These are phyloP conservation scores for Eupeodes corollae DNA, from an alignment of 1,140 invertebrate genomes.

Conservation along the genomic window DNA sequence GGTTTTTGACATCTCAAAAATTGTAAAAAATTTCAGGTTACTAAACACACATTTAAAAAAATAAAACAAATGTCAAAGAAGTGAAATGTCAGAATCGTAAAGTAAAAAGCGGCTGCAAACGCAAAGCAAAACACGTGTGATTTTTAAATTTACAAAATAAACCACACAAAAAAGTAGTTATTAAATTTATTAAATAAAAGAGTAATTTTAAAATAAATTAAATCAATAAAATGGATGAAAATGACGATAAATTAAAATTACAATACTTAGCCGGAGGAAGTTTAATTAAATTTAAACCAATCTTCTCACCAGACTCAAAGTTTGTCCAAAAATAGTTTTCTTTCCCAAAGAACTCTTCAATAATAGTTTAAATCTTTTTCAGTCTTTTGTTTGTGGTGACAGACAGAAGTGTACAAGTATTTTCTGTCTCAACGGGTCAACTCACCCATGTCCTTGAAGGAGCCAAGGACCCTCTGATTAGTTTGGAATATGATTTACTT, in stretches of 20 bases:
- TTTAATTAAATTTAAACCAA: slow-evolving; percentile 46
- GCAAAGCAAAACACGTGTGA: too few relatives aligned
- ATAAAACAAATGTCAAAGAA: too few relatives aligned
- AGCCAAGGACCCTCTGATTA: slow-evolving; percentile 38
- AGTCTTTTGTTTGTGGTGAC: slow-evolving; percentile 47
- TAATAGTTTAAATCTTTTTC: slow-evolving; percentile 9
- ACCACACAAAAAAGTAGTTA: too few relatives aligned
- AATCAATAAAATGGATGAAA: slow-evolving; percentile 16
- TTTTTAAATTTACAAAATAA: too few relatives aligned
- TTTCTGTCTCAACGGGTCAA: slow-evolving; percentile 45
- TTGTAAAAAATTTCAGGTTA: too few relatives aligned
- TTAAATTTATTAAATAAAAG: too few relatives aligned
- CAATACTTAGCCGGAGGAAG: slow-evolving; percentile 45
- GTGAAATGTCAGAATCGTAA: too few relatives aligned
- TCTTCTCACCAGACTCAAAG: slow-evolving; percentile 52
- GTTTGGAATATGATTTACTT: slow-evolving; percentile 38
- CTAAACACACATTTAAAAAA: too few relatives aligned
- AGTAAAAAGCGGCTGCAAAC: too few relatives aligned
- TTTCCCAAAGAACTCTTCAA: not conserved
- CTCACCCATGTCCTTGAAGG: slow-evolving; percentile 43
- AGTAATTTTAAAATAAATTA: too few relatives aligned
- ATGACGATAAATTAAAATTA: slow-evolving; percentile 26
- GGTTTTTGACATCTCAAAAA: too few relatives aligned
- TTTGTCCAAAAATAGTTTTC: slow-evolving; percentile 34
- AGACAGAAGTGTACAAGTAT: slow-evolving; percentile 44